Evolutionary conservation across 1,140 invertebrate genomes (phyloP).

Genomic region (Leptinotarsa defecta): DNA sequence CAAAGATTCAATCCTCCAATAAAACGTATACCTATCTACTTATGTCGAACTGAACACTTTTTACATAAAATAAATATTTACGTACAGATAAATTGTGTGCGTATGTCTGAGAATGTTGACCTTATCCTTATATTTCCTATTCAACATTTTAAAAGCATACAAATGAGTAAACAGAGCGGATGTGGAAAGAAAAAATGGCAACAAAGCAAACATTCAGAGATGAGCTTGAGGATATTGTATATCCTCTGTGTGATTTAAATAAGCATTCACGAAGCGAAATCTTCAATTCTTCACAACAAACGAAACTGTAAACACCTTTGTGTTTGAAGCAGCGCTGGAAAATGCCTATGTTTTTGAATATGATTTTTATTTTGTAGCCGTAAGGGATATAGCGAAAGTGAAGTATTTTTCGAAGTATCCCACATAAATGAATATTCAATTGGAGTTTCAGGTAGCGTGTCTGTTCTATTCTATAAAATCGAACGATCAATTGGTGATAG

Average conservation of each 20-base stretch:
- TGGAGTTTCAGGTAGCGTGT: too few species aligned
- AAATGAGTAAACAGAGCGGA: conserved; percentile 8
- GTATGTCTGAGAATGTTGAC: conserved; percentile 1
- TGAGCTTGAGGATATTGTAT: not conserved
- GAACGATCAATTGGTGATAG: too few species aligned
- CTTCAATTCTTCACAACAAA: not conserved
- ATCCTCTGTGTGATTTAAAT: not conserved
- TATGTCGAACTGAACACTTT: too few species aligned
- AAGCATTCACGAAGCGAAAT: not conserved
- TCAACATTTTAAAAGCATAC: not conserved
- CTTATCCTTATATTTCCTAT: not conserved
- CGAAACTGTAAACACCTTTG: not conserved
- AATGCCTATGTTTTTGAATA: not conserved
- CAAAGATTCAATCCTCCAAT: too few species aligned
- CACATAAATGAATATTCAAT: too few species aligned
- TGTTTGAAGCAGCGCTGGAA: not conserved
- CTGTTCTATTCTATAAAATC: too few species aligned
- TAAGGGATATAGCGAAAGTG: too few species aligned
- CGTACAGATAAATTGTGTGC: not conserved
- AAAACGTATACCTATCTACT: too few species aligned
- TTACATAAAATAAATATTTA: not conserved
- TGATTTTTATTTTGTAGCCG: not conserved
- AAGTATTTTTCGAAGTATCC: too few species aligned
- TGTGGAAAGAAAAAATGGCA: conserved; percentile 1
- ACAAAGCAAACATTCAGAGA: not conserved